phyloP scores from a whole-genome alignment of 2,888 invertebrate genomes.

The Chesias legatella region DNA sequence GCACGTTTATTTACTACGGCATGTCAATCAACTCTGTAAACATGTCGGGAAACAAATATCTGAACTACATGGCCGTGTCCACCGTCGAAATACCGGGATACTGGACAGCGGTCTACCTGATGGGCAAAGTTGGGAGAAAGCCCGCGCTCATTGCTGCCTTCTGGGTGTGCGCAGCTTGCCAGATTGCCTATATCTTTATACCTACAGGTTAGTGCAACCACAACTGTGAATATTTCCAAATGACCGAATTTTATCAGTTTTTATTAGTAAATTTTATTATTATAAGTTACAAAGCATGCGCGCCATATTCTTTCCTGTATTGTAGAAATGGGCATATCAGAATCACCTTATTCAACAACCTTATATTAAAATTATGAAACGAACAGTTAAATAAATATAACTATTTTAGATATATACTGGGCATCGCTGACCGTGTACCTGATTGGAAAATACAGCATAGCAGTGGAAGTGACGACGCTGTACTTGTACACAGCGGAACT shows the following conservation, averaged over 20 bases:
- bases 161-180: slow-evolving; percentile 79
- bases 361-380: no score
- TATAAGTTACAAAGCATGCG: no score
- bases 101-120: slow-evolving; percentile 78
- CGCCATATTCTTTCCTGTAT: no score
- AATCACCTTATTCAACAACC: no score
- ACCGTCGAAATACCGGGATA: slow-evolving; percentile 86
- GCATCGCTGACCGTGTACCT: slow-evolving; percentile 76
- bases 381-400: no score
- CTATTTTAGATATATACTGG: slow-evolving; percentile 41
- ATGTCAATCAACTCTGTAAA: slow-evolving; percentile 83
- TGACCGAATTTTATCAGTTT: no score
- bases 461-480: slow-evolving; percentile 81
- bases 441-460: slow-evolving; percentile 83
- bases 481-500: slow-evolving; percentile 84
- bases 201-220: slow-evolving; percentile 56
- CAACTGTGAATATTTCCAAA: slow-evolving; percentile 47
- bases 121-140: slow-evolving; percentile 81
- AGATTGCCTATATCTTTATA: slow-evolving; percentile 77
- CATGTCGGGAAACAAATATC: slow-evolving; percentile 82
- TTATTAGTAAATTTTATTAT: no score
- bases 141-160: slow-evolving; percentile 79
- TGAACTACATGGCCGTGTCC: slow-evolving; percentile 82
- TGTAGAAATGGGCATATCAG: no score
- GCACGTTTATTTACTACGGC: slow-evolving; percentile 84